These are phyloP conservation scores for Drosophila peninsularis DNA, from an alignment of 2,888 invertebrate genomes.

Conservation along the genomic window DNA sequence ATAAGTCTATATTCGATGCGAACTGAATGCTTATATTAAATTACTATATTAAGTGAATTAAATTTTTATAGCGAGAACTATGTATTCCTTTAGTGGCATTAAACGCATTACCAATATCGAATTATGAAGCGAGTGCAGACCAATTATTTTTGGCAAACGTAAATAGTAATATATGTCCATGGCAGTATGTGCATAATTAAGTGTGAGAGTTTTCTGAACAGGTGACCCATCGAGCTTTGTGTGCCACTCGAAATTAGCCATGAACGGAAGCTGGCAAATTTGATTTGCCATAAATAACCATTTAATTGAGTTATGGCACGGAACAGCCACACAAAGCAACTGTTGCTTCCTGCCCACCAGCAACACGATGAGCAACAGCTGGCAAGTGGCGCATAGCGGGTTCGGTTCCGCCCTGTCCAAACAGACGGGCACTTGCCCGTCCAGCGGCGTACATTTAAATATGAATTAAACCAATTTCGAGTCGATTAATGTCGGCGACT, in stretches of 20 bases:
- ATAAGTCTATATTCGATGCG: not conserved
- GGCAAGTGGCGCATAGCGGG: slow-evolving; percentile 15
- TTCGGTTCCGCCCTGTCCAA: slow-evolving; percentile 20
- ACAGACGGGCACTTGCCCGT: slow-evolving; percentile 52
- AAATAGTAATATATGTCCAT: slow-evolving; percentile 39
- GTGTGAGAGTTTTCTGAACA: not conserved
- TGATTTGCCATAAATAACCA: slow-evolving; percentile 67
- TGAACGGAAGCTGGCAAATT: slow-evolving; percentile 29
- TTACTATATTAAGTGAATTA: not conserved
- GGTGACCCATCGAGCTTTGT: slow-evolving; percentile 17
- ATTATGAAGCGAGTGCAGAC: slow-evolving; percentile 6
- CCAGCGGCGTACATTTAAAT: slow-evolving; percentile 73
- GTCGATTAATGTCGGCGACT: slow-evolving; percentile 79
- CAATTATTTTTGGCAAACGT: slow-evolving; percentile 18
- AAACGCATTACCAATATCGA: slow-evolving; percentile 10
- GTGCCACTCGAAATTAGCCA: slow-evolving; percentile 42
- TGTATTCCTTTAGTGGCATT: not conserved
- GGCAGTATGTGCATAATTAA: not conserved
- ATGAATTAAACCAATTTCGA: slow-evolving; percentile 82
- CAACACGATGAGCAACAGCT: slow-evolving; percentile 1
- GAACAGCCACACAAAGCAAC: slow-evolving; percentile 43
- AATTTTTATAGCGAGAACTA: not conserved
- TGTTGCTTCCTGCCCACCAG: slow-evolving; percentile 57
- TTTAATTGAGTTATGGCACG: slow-evolving; percentile 68
- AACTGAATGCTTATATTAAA: not conserved